Conservation (phyloP, 2,797 vertebrate species). For the Sparus aurata region DNA sequence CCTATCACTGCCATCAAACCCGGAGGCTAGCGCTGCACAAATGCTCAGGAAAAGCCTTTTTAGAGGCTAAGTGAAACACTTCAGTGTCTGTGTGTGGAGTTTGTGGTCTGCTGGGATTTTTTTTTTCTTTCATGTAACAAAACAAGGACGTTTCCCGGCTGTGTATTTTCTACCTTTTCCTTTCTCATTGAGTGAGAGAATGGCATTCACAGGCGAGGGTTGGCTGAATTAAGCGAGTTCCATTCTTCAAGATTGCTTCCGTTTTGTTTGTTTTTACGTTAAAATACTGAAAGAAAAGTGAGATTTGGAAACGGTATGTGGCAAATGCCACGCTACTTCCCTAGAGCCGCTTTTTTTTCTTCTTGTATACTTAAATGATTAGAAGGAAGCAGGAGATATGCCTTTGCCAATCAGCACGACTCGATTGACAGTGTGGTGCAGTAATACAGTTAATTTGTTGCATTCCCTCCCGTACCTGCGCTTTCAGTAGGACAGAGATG, state of each 20-base stretch:
- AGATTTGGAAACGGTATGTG: not conserved
- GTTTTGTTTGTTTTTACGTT: not conserved
- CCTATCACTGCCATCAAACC: conserved; percentile 75
- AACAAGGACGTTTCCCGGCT: conserved; percentile 15
- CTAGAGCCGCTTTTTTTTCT: not conserved
- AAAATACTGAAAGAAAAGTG: not conserved
- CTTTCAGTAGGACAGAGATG: conserved; percentile 36
- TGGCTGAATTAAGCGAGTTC: not conserved
- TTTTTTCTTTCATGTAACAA: not conserved
- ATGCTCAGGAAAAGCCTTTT: conserved; percentile 69
- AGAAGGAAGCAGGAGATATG: not conserved
- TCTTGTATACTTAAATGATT: not conserved
- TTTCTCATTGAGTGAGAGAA: conserved; percentile 10
- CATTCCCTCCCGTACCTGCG: conserved; percentile 17
- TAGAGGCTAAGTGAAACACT: conserved; percentile 66
- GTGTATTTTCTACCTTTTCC: conserved; percentile 6
- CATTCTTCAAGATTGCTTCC: not conserved
- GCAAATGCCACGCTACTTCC: not conserved
- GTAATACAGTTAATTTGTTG: conserved; percentile 47
- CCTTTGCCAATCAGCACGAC: conserved; percentile 14
- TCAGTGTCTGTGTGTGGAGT: conserved; percentile 26
- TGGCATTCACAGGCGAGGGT: conserved; percentile 2
- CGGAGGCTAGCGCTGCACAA: conserved; percentile 62
- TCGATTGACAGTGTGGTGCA: conserved; percentile 21
- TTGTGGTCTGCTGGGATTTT: conserved; percentile 15